Conservation (phyloP, 2,888 invertebrate species). For the Aromia moschata region DNA sequence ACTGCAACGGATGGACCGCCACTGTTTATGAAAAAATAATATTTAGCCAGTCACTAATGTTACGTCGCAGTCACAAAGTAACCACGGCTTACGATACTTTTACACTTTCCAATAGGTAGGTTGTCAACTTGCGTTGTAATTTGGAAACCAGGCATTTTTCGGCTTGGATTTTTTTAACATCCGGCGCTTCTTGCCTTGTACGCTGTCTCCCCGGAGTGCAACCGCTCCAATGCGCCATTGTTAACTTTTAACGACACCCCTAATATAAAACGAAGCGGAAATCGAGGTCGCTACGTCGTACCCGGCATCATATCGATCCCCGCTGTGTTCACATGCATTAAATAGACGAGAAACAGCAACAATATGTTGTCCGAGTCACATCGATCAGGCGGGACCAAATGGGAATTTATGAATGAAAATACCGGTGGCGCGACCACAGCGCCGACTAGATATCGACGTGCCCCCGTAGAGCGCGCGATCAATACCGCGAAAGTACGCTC, state of each 20-base stretch:
- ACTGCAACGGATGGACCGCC: no score
- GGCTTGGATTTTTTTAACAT: no score
- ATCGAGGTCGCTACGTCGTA: background rate
- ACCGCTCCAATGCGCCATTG: background rate
- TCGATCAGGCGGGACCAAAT: slow-evolving; percentile 29
- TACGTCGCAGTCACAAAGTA: no score
- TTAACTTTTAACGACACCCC: background rate
- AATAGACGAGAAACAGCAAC: slow-evolving; percentile 25
- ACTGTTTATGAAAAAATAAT: no score
- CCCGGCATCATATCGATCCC: slow-evolving; percentile 1
- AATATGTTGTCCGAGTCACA: slow-evolving; percentile 37
- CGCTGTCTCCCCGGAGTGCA: background rate
- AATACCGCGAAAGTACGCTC: slow-evolving; percentile 51
- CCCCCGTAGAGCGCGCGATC: slow-evolving; percentile 54
- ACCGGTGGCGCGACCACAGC: slow-evolving; percentile 41
- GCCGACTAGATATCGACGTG: slow-evolving; percentile 42
- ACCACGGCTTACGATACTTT: no score
- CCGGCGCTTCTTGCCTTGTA: no score
- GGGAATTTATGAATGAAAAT: slow-evolving; percentile 56
- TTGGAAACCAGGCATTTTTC: no score
- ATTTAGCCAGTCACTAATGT: no score
- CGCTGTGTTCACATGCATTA: slow-evolving; percentile 5
- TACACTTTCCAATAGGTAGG: no score
- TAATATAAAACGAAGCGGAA: background rate
- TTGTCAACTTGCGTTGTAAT: no score